Base-by-base conservation (phyloP, 2,113 vertebrate genomes). In the Labeo rohita region DNA sequence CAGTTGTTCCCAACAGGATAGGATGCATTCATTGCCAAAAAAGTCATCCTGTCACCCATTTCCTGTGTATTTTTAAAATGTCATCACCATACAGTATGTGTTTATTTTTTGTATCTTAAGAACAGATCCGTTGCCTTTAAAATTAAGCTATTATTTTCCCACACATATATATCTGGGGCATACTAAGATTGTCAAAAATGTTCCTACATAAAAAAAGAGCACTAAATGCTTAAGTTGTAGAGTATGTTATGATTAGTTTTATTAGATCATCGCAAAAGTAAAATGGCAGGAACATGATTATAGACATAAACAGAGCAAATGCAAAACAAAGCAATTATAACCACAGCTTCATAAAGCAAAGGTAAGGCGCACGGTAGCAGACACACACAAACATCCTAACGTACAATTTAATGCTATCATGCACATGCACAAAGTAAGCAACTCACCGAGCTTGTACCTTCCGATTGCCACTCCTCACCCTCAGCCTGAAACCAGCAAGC, bases 361-460 rank as follows among this genome's bases (percentile, higher is more conserved):
- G 8, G 2, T 23, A 34, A 70, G 28, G 15, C 8, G n/a, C 66
- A 73, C 2, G 75, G 6, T 59, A 59, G 52, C 65, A 72, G 23
- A 16, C 65, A 72, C 49, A 80, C 78, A 80, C n/a, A 65, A 36
- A 28, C 56, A 23, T 3, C 49, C n/a, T 34, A 65, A 47, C 2
- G 21, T 45, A 8, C 21, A n/a, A 45, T 28, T 28, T 9, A 0
- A 43, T 70, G 47, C 39, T 18, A 54, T 75, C 83, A 78, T 66
- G 47, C 83, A 80, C 49, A 80, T 18, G 49, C 82, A 70, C 43
- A 56, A 16, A 45, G 45, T 6, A 43, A 21, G 18, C 63, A 47
- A 92, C 94, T 94, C 90, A 95, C 95, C 93, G 86, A 91, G 83
- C 89, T 92, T 83, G 93, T 90, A 13, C 87, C 94, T 36, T 92